Evolutionary conservation across 2,113 vertebrate species (phyloP).

Genomic region (Myanophis thanlyinensis): DNA sequence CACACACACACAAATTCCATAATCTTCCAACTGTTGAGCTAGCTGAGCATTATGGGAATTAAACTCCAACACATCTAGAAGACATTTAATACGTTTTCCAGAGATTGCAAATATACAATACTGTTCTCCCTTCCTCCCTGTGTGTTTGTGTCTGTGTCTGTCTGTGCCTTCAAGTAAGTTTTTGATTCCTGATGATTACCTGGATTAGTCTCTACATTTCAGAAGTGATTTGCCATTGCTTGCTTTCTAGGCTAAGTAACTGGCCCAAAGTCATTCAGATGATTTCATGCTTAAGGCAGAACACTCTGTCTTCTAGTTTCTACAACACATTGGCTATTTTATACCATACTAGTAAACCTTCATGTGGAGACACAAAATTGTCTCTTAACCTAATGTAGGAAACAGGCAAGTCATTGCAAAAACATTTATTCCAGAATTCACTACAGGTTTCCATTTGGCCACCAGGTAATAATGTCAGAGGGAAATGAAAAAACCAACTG

Average conservation of each 20-base stretch:
- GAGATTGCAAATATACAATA: not conserved
- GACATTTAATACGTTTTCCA: not conserved
- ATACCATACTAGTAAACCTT: not conserved
- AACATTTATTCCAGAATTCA: conserved; percentile 24
- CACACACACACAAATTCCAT: not conserved
- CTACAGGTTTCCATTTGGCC: conserved; percentile 52
- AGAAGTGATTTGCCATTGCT: too few relatives aligned
- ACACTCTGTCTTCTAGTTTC: not conserved
- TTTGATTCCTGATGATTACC: not conserved
- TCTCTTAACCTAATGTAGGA: not conserved
- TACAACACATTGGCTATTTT: not conserved
- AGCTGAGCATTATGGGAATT: not conserved
- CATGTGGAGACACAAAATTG: not conserved
- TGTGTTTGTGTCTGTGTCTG: too few relatives aligned
- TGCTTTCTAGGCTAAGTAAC: not conserved
- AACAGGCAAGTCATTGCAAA: not conserved
- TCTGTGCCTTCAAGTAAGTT: not conserved
- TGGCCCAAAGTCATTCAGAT: not conserved
- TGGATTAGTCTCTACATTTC: too few relatives aligned
- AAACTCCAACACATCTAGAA: not conserved
- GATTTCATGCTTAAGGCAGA: not conserved
- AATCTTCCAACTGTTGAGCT: not conserved
- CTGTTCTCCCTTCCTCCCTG: not conserved
- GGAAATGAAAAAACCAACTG: conserved; percentile 53
- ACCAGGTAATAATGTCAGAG: conserved; percentile 51